A percentile compares a stretch with the other conserved stretches of the same genome.
Evolutionary conservation across 2,797 vertebrate species (phyloP).

Genomic region (Scolopax rusticola): DNA sequence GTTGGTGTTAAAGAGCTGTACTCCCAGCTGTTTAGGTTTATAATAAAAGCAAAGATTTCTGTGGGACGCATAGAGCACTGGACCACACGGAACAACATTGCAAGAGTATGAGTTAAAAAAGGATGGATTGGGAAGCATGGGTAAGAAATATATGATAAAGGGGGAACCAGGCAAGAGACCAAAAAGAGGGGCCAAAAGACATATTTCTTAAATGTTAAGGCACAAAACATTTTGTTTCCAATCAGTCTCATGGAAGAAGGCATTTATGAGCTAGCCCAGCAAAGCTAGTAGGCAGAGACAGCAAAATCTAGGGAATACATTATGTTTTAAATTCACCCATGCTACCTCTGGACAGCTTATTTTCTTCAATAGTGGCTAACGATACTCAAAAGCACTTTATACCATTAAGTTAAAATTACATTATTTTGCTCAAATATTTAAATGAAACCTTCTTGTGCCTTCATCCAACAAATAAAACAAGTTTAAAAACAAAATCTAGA

Average conservation of each 20-base stretch:
- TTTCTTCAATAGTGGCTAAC: not conserved
- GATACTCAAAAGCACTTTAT: not conserved
- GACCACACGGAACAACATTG: not conserved
- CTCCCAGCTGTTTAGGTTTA: not conserved
- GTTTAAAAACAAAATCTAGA: not conserved
- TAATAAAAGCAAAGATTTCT: not conserved
- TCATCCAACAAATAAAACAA: not conserved
- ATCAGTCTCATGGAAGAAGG: not conserved
- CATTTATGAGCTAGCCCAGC: not conserved
- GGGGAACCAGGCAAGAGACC: rapidly evolving
- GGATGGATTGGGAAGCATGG: not conserved
- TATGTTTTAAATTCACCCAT: not conserved
- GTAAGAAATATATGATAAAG: not conserved
- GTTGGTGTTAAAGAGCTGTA: not conserved
- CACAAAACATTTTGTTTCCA: not conserved
- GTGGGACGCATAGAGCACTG: not conserved
- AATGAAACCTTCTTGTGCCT: not conserved
- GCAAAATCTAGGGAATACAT: not conserved
- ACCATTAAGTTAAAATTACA: not conserved
- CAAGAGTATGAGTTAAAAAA: not conserved
- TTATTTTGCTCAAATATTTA: not conserved
- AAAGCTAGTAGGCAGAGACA: not conserved
- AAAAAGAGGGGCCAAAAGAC: not conserved
- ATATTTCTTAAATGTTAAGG: not conserved
- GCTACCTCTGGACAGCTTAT: not conserved